Evolutionary conservation across 2,113 vertebrate genomes (phyloP).

Genomic region (Antennarius striatus): DNA sequence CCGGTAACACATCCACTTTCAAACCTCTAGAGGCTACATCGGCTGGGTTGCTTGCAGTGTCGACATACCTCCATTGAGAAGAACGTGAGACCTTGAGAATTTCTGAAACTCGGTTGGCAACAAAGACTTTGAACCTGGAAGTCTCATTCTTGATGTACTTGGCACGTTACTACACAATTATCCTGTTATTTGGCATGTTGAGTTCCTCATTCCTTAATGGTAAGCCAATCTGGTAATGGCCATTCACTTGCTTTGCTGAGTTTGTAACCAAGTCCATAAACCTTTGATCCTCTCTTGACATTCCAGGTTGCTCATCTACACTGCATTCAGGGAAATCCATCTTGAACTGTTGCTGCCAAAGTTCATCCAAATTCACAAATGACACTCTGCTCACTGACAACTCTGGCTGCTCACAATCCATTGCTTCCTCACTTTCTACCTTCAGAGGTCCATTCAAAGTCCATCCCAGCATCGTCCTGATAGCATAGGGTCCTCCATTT

Average conservation of each 20-base stretch:
- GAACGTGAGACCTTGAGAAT: too few species aligned
- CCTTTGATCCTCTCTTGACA: neutral
- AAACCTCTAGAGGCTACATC: too few species aligned
- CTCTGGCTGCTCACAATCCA: neutral
- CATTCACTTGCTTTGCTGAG: neutral
- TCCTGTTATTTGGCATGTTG: neutral
- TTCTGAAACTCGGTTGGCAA: too few species aligned
- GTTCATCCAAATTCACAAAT: neutral
- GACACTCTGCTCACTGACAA: conserved; percentile 1
- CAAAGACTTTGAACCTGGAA: too few species aligned
- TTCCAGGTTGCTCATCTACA: neutral
- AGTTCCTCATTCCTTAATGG: neutral
- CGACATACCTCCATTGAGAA: too few species aligned
- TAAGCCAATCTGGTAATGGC: neutral
- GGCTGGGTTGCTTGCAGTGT: too few species aligned
- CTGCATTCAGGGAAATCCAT: neutral
- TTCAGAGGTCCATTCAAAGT: neutral
- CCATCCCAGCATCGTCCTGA: neutral
- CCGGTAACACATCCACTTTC: too few species aligned
- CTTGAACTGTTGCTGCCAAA: neutral
- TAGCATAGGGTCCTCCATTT: neutral
- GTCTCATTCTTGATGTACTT: too few species aligned
- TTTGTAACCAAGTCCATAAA: too few species aligned
- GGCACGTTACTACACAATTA: too few species aligned
- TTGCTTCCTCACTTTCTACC: too few species aligned